Evolutionary conservation across 2,888 invertebrate genomes (phyloP).

Genomic region (Cheilosia vernalis): DNA sequence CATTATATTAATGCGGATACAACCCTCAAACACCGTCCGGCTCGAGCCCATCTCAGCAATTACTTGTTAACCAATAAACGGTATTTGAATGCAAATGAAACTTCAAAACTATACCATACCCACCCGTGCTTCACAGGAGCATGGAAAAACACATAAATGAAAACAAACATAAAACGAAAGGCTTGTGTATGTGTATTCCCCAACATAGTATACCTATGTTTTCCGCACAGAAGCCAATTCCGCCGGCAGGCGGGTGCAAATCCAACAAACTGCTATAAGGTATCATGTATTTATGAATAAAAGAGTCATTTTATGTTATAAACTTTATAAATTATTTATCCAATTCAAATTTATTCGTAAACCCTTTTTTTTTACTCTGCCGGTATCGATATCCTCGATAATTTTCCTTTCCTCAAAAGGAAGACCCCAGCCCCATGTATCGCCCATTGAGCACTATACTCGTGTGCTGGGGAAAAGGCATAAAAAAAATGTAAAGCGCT

Average conservation of each 20-base stretch:
- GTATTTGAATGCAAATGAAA: conserved; percentile 51
- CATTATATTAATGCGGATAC: neutral
- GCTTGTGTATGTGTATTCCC: neutral
- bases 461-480: conserved; percentile 39
- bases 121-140: neutral
- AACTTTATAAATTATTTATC: conserved; percentile 74
- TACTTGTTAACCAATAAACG: conserved; percentile 45
- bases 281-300: conserved; percentile 74
- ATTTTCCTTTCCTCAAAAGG: conserved; percentile 38
- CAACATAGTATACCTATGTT: neutral
- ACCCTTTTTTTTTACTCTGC: conserved; percentile 38
- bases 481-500: conserved; percentile 67
- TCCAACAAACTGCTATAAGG: conserved; percentile 68
- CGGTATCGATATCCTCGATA: conserved; percentile 44
- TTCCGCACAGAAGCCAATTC: conserved; percentile 36
- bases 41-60: conserved; percentile 8
- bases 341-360: conserved; percentile 73
- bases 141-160: conserved; percentile 17
- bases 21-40: neutral
- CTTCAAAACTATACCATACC: conserved; percentile 30
- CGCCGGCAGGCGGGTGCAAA: conserved; percentile 51
- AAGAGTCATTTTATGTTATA: conserved; percentile 72
- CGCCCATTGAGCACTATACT: conserved; percentile 15
- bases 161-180: conserved; percentile 34
- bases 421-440: conserved; percentile 15